Base-by-base conservation (phyloP, 2,888 invertebrate species). In the Tridacna crocea region DNA sequence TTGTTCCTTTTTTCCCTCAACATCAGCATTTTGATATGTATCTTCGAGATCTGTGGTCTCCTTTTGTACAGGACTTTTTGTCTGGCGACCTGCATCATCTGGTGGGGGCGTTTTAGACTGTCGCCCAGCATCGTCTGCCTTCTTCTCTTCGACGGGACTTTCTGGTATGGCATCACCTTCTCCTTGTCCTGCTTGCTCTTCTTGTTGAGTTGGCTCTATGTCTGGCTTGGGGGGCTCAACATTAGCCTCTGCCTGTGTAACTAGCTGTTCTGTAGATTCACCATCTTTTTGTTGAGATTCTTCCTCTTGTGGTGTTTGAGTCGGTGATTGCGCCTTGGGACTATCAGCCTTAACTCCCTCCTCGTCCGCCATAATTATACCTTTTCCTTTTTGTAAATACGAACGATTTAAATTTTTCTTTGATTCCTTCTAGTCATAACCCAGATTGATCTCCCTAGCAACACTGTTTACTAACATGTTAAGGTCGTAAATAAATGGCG, bases 301-400 rank as follows among this genome's bases (percentile, higher is more conserved):
- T 60, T 24, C 68, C 51, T 68, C 68, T 46, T 77, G 77, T 26
- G 74, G 58, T 17, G 24, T 24, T 60, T 79, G 72, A 8, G 68
- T 66, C 61, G 77, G 79, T 24, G 81, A 77, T 22, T 65, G 55
- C 11, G 82, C 72, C 77, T 78, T 76, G 15, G 79, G 81, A 55
- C 81, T 79, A 22, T 46, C 83, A 13, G 77, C 19, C 60, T 77
- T 74, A 46, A 72, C 74, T 60, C 79, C 85, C 75, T 84, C 86
- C 46, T 87, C 84, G 79, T 89, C 89, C 58, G 89, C 85, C 89
- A 89, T 89, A 60, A 24, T 47, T 36, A 19, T 13, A 60, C 10
- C 55, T 19, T 55, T 19, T 55, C 10, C 11, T 66, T 17, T 12
- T 4, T 19, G 15, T 11, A 10, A 22, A 63, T 22, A 22, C 17